Evolutionary conservation across 2,797 vertebrate genomes (phyloP), one percentile per base, ranked within the genome.

Genomic region (Hybognathus amarus): DNA sequence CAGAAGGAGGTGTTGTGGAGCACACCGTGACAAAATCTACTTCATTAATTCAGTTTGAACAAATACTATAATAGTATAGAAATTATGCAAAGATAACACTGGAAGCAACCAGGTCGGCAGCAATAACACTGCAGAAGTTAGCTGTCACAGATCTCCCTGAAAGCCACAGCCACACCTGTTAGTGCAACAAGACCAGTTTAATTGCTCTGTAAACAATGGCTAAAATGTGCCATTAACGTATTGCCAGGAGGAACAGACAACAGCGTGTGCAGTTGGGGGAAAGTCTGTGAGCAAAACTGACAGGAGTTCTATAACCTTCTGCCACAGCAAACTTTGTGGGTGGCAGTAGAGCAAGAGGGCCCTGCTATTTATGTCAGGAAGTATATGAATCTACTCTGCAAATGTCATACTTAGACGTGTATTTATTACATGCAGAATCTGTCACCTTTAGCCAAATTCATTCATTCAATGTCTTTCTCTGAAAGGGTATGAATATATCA

Each of bases 391-490:
- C 77, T 63, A 83, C 30, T 82, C 77, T 50, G 66, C 66, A 73
- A 87, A 83, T 80, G 84, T 83, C 80, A 87, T 66, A 83, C 64
- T 83, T 52, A 63, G 68, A 84, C 27, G 20, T 79, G 70, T 76
- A 77, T 80, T 74, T 75, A 80, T 85, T 86, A n/a, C 79, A 87
- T 73, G 79, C 22, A 24, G 77, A 74, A 85, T 78, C 42, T 83
- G 73, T 85, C 80, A 81, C 81, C 80, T 82, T 83, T 78, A 66
- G 68, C 67, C 84, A 86, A 75, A 71, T 6, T 18, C 63, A 54
- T 77, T 87, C 83, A 66, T 78, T 70, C 79, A 78, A 54, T 17
- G 52, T 73, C 40, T 36, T 85, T 24, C 18, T 50, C 77, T 42
- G 69, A 83, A 82, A 52, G 38, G 22, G 83, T 79, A 33, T 22